phyloP scores from a whole-genome alignment of 2,113 vertebrate species.

The Clarias macrocephalus region DNA sequence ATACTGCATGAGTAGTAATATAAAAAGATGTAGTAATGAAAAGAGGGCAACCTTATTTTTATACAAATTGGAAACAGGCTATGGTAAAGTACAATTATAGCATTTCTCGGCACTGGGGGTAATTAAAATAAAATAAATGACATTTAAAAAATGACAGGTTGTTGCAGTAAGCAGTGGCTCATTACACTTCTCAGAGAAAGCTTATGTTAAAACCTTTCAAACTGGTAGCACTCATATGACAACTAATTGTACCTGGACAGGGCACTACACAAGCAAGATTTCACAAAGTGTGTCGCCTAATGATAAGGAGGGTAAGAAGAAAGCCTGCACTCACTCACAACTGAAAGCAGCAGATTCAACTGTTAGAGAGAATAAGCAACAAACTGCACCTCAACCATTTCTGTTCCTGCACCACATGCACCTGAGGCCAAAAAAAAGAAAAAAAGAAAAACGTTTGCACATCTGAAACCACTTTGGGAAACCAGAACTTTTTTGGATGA shows the following conservation, averaged over 20 bases:
- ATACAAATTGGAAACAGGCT: neutral
- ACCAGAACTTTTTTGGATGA: neutral
- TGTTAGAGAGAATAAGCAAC: neutral
- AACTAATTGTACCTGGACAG: neutral
- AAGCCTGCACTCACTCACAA: neutral
- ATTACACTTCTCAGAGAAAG: neutral
- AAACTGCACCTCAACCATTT: neutral
- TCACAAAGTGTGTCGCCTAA: neutral
- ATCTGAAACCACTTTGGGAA: neutral
- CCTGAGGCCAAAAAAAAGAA: neutral
- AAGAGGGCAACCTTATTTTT: neutral
- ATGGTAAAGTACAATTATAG: neutral
- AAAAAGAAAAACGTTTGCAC: neutral
- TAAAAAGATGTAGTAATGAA: neutral
- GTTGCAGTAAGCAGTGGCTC: neutral
- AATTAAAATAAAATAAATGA: neutral
- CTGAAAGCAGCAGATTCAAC: neutral
- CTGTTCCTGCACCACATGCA: neutral
- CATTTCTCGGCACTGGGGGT: neutral
- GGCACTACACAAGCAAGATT: neutral
- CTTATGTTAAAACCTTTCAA: neutral
- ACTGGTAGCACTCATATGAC: neutral
- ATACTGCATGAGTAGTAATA: neutral
- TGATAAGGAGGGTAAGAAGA: neutral
- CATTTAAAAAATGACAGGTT: neutral